Conservation (phyloP, 2,113 vertebrate species). For the Toxotes jaculatrix region DNA sequence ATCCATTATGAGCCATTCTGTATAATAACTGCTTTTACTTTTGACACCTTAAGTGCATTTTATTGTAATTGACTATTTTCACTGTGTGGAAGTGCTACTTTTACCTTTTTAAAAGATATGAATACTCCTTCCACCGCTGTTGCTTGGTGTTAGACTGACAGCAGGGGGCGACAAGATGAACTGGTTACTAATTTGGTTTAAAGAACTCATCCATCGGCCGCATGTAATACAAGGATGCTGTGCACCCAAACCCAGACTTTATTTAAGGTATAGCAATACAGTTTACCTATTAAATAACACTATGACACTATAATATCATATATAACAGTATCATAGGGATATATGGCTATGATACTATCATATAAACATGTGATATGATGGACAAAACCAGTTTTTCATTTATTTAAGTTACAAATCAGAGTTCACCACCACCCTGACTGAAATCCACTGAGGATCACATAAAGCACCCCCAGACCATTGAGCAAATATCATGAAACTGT, state of each 20-base stretch:
- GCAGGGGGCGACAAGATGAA: conserved; percentile 48
- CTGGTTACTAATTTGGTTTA: neutral
- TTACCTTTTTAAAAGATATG: neutral
- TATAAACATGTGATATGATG: conserved; percentile 92
- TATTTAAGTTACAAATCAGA: conserved; percentile 88
- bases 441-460: conserved; percentile 86
- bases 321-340: conserved; percentile 68
- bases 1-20: neutral
- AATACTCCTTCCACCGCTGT: neutral
- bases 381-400: conserved; percentile 84
- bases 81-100: too few relatives aligned
- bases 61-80: too few relatives aligned
- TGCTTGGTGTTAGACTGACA: conserved; percentile 31
- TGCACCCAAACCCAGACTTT: conserved; percentile 96
- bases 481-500: conserved; percentile 75
- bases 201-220: conserved; percentile 36
- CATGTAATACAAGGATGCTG: conserved; percentile 70
- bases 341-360: conserved; percentile 66
- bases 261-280: conserved; percentile 97
- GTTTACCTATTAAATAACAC: conserved; percentile 97
- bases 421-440: conserved; percentile 80
- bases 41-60: neutral
- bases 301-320: conserved; percentile 83
- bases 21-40: neutral
- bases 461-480: conserved; percentile 81